Conservation (phyloP, 1,140 invertebrate species). For the Cotesia vestalis region DNA sequence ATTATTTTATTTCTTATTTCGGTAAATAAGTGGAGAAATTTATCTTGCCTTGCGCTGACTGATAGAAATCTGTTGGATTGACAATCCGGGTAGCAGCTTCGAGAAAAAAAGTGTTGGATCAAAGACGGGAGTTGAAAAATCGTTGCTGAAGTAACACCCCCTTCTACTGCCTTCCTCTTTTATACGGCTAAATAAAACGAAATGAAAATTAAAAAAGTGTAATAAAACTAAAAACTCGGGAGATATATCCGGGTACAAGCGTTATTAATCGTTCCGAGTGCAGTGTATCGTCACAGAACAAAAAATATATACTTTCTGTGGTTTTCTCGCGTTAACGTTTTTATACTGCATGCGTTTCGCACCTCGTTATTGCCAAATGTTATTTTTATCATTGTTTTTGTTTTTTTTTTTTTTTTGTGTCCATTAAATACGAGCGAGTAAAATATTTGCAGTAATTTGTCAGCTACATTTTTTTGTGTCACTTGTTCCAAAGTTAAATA, state of each 20-base stretch:
- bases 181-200: no score
- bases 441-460: slow-evolving; percentile 13
- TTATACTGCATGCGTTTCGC: slow-evolving; percentile 9
- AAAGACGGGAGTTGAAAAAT: no score
- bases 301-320: slow-evolving; percentile 27
- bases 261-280: slow-evolving; percentile 34
- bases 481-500: not conserved
- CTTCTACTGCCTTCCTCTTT: no score
- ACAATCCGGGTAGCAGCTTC: not conserved
- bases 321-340: slow-evolving; percentile 34
- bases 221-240: not conserved
- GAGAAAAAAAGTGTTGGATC: not conserved
- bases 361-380: not conserved
- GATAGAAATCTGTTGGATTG: slow-evolving; percentile 29
- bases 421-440: not conserved
- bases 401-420: not conserved
- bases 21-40: not conserved
- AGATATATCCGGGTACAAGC: slow-evolving; percentile 31
- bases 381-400: not conserved
- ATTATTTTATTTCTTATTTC: no score
- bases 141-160: no score
- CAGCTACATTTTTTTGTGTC: not conserved
- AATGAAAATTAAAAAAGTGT: not conserved
- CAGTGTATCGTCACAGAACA: slow-evolving; percentile 33
- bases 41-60: not conserved